Evolutionary conservation across 2,797 vertebrate species (phyloP), one percentile per base, ranked within the genome.

Genomic region (Coracias cyanogaster): DNA sequence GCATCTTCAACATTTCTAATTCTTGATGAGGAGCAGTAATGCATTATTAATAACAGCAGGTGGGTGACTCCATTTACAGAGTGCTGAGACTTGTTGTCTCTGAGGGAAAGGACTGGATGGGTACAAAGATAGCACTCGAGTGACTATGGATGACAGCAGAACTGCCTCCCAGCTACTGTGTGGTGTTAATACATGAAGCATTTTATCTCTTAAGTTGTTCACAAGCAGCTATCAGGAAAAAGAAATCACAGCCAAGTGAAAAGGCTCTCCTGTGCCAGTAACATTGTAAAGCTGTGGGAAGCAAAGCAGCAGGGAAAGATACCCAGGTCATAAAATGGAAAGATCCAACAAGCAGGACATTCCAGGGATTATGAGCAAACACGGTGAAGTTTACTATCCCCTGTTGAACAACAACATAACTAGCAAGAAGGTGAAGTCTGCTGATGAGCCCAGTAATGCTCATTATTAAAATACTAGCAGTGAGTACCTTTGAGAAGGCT

Each of bases 1-100:
- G 0, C 25, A 16, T 62, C 87, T 12, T 33, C 62, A 86, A 85
- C 88, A 52, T 76, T 49, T 66, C 5, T 41, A 79, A 69, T 46
- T 58, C 62, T 83, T 5, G 2, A 67, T 12, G 64, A 93, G 72
- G 52, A 94, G 71, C 49, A 37, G 43, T 78, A 69, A 78, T 95
- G 82, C 65, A 94, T 91, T 88, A 94, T 95, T 95, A 66, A 94
- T 15, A 90, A 70, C 35, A 73, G 85, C 95, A 96, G 93, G 87
- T 86, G 90, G 95, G 85, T 22, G 91, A 76, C 73, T 90, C 82
- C 79, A 83, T 73, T 89, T 92, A 61, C 65, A 89, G 79, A 88
- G 72, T 5, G 0, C 37, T 15, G 81, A 94, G 85, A 90, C 76
- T 83, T 15, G 13, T 37, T 46, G 41, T 49, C 48, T 94, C 73